Conservation (phyloP, 2,888 invertebrate species). For the Epinotia bilunana region DNA sequence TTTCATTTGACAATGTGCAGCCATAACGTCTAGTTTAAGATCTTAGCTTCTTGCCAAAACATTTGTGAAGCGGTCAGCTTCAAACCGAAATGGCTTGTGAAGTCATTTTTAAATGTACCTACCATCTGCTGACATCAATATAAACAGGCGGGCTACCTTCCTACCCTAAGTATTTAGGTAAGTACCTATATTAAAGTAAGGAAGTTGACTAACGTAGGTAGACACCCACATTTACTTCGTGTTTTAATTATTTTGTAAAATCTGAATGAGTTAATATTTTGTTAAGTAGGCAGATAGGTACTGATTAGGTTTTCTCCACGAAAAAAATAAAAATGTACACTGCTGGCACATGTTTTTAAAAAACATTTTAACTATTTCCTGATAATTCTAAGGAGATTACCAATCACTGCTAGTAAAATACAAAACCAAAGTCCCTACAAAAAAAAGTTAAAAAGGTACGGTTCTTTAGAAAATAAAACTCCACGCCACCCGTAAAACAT, state of each 20-base stretch:
- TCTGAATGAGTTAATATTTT: background rate
- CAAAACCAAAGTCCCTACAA: too few species aligned
- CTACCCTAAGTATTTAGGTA: too few species aligned
- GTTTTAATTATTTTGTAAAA: background rate
- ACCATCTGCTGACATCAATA: background rate
- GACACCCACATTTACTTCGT: background rate
- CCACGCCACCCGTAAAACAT: conserved; percentile 23
- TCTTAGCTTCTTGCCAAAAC: conserved; percentile 21
- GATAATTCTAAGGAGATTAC: too few species aligned
- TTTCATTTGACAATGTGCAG: conserved; percentile 19
- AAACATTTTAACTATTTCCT: too few species aligned
- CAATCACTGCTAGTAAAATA: too few species aligned
- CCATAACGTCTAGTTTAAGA: conserved; percentile 26
- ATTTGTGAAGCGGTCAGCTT: conserved; percentile 27
- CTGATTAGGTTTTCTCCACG: too few species aligned
- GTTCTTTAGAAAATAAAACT: too few species aligned
- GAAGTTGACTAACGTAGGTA: too few species aligned
- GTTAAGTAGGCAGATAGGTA: too few species aligned
- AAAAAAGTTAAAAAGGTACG: too few species aligned
- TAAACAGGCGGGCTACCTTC: background rate
- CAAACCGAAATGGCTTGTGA: conserved; percentile 11
- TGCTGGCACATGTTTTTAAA: too few species aligned
- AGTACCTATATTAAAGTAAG: background rate
- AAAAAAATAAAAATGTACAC: too few species aligned
- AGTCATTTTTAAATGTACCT: background rate